Evolutionary conservation across 2,888 invertebrate genomes (phyloP), one percentile per base, ranked within the genome.

Genomic region (Drosophila anomalata): DNA sequence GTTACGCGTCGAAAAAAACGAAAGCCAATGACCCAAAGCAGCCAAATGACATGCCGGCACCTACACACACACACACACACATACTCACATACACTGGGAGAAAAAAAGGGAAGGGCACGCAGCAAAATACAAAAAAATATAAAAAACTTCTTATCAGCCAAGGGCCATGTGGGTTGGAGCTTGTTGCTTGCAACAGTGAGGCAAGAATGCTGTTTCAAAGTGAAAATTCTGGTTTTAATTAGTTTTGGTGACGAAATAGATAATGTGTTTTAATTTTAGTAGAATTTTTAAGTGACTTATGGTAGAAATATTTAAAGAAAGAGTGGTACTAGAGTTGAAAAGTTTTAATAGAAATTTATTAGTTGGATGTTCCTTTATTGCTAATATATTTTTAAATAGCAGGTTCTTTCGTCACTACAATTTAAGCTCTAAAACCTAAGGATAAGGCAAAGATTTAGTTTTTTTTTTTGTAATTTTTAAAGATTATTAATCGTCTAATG

Each of bases 1-100:
- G 36, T 31, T 20, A n/a, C 20, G 17, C 14, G 29, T 31, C 9
- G 29, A 17, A 22, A 8, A 14, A 12, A 14, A 41, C 11, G 22
- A 22, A 41, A 26, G 29, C 29, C 79, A 87, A 84, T 81, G 82
- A 87, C 85, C 85, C 71, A 67, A 68, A 46, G 63, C 81, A 72
- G 66, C 78, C 63, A 75, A 81, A 83, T 83, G 86, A 80, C 87
- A 83, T 67, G 55, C 80, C 65, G 50, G 29, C 57, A 29, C 29
- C 29, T 9, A 29, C 14, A 44, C 33, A 52, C 41, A 53, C 41
- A 53, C 50, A 52, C 36, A 51, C n/a, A n/a, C n/a, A n/a, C n/a
- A n/a, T n/a, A n/a, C 20, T 39, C 26, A 14, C 26, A 41, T 47
- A 60, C 56, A 60, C 55, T 20, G 24, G 22, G 6, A 44, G 11